Evolutionary conservation across 2,888 invertebrate species (phyloP).

Genomic region (Temnothorax rugatulus): DNA sequence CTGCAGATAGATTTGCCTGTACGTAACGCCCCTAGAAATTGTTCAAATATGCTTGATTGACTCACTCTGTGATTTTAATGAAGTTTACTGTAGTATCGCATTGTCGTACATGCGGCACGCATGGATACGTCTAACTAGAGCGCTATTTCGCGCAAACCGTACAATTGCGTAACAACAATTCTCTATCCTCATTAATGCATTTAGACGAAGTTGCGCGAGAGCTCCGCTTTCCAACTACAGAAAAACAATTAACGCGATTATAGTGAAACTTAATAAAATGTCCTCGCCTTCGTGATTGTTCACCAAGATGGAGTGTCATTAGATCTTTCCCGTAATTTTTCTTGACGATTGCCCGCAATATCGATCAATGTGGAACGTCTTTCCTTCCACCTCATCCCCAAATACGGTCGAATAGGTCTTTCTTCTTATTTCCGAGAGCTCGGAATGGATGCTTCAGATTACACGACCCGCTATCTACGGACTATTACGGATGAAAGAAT

Average conservation of each 20-base stretch:
- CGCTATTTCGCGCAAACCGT: neutral
- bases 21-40: conserved; percentile 61
- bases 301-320: neutral
- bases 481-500: conserved; percentile 38
- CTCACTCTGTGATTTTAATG: conserved; percentile 52
- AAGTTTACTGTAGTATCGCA: conserved; percentile 10
- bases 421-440: conserved; percentile 38
- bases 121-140: neutral
- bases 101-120: conserved; percentile 3
- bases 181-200: neutral
- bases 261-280: conserved; percentile 12
- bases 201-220: neutral
- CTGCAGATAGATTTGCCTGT: conserved; percentile 53
- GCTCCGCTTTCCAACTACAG: neutral
- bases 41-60: conserved; percentile 64
- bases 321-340: conserved; percentile 5
- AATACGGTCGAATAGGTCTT: neutral
- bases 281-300: neutral
- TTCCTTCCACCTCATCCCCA: neutral
- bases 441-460: conserved; percentile 41
- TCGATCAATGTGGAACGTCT: conserved; percentile 21
- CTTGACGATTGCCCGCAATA: conserved; percentile 23
- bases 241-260: neutral
- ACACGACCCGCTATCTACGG: conserved; percentile 10
- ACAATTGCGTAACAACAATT: neutral